Percentiles rank a stretch among this genome's conserved stretches.
These are phyloP conservation scores for Bugulina stolonifera DNA, from an alignment of 2,888 invertebrate species.

Conservation along the genomic window DNA sequence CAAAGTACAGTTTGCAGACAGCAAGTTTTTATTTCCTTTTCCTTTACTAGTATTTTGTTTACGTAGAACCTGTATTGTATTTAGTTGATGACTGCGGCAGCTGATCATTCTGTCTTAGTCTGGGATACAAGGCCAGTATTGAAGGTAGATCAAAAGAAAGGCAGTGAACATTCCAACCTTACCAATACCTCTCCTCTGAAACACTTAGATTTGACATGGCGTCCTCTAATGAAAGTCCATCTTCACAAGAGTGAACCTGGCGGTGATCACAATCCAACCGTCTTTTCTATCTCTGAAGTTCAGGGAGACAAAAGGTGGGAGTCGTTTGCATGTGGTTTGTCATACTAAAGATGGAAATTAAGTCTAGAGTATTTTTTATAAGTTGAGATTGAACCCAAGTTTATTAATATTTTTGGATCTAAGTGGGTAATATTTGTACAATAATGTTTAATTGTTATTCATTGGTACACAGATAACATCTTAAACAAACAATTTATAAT, in stretches of 20 bases:
- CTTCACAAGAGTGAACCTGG: constrained; percentile 51
- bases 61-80: neutral
- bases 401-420: too few relatives aligned
- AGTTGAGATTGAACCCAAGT: too few relatives aligned
- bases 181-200: constrained; percentile 43
- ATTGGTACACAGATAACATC: too few relatives aligned
- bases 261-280: constrained; percentile 50
- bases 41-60: too few relatives aligned
- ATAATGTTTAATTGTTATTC: too few relatives aligned
- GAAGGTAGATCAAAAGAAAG: constrained; percentile 27
- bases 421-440: too few relatives aligned
- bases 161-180: constrained; percentile 12
- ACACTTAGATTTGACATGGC: constrained; percentile 52
- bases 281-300: constrained; percentile 48
- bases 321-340: too few relatives aligned
- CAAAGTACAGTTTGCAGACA: too few relatives aligned
- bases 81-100: constrained; percentile 51
- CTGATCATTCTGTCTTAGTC: constrained; percentile 47
- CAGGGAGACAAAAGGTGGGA: constrained; percentile 40
- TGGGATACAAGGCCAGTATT: constrained; percentile 51
- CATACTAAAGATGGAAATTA: too few relatives aligned
- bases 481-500: too few relatives aligned
- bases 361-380: too few relatives aligned
- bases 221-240: constrained; percentile 47
- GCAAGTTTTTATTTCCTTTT: too few relatives aligned